Conservation (phyloP, 2,113 vertebrate species). For the Marmota monax region DNA sequence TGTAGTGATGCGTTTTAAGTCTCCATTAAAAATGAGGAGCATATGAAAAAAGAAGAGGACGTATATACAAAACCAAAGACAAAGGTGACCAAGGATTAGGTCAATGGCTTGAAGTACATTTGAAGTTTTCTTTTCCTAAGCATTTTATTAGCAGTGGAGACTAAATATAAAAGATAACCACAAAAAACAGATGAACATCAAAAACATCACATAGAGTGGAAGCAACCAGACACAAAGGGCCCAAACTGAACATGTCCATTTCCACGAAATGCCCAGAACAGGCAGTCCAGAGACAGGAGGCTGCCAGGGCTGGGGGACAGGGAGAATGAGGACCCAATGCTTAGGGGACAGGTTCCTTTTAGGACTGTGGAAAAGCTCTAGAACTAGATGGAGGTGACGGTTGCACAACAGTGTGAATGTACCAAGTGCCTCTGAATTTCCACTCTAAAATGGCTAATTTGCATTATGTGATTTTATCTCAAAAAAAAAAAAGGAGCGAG, state of each 20-base stretch:
- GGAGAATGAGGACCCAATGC: neutral
- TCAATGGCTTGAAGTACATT: neutral
- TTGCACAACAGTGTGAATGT: too few relatives aligned
- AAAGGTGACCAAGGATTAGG: accelerated
- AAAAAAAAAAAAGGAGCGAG: neutral
- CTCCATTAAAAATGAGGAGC: neutral
- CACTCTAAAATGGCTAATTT: neutral
- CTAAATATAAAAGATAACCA: neutral
- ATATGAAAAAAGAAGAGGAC: neutral
- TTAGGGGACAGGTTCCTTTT: neutral
- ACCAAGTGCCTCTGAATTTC: too few relatives aligned
- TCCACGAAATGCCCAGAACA: neutral
- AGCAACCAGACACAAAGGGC: neutral
- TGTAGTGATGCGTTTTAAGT: neutral
- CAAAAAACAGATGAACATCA: neutral
- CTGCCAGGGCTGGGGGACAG: accelerated
- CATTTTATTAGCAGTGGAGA: neutral
- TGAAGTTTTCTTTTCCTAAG: neutral
- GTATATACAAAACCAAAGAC: neutral
- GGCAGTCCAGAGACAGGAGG: neutral
- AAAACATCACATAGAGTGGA: too few relatives aligned
- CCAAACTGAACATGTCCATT: neutral
- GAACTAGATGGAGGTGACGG: neutral
- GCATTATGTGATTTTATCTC: neutral
- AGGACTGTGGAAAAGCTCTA: neutral